Percentiles rank a stretch among this genome's conserved stretches.
These are phyloP conservation scores for Porites cylindrica DNA, from an alignment of 92 coral and sea anemone species.

Conservation along the genomic window DNA sequence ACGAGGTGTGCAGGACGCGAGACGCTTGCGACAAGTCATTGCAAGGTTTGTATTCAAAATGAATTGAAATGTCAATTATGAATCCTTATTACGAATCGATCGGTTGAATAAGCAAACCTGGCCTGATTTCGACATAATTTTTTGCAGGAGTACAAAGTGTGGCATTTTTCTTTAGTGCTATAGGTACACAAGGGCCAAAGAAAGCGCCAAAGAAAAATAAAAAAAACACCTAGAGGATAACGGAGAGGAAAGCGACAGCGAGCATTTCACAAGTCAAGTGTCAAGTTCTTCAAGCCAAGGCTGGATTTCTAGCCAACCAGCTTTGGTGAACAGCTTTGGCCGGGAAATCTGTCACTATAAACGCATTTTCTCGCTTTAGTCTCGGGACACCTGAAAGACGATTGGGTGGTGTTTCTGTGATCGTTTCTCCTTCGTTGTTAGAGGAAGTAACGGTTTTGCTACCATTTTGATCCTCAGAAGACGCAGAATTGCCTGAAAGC, in stretches of 20 bases:
- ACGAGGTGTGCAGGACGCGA: slow-evolving; percentile 21
- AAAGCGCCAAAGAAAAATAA: slow-evolving; percentile 3
- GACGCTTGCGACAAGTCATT: slow-evolving; percentile 50
- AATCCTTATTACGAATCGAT: not conserved
- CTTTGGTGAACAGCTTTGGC: not conserved
- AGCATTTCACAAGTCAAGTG: not conserved
- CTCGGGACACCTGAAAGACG: too few relatives aligned
- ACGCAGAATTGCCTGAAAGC: too few relatives aligned
- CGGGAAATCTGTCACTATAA: too few relatives aligned
- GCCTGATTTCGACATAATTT: not conserved
- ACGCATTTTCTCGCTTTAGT: too few relatives aligned
- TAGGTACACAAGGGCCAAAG: slow-evolving; percentile 33
- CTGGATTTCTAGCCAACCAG: slow-evolving; percentile 21
- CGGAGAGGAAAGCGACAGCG: slow-evolving; percentile 34
- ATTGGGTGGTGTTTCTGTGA: too few relatives aligned
- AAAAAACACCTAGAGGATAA: not conserved
- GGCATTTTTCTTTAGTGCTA: slow-evolving; percentile 48
- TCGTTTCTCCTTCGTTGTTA: too few relatives aligned
- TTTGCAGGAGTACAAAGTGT: slow-evolving; percentile 20
- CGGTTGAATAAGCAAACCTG: too few relatives aligned
- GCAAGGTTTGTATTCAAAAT: slow-evolving; percentile 1
- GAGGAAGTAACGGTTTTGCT: too few relatives aligned
- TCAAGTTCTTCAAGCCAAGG: slow-evolving; percentile 11
- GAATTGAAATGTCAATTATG: not conserved
- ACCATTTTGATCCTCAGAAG: too few relatives aligned